phyloP scores from a whole-genome alignment of 2,888 invertebrate genomes.

The Tyria jacobaeae region DNA sequence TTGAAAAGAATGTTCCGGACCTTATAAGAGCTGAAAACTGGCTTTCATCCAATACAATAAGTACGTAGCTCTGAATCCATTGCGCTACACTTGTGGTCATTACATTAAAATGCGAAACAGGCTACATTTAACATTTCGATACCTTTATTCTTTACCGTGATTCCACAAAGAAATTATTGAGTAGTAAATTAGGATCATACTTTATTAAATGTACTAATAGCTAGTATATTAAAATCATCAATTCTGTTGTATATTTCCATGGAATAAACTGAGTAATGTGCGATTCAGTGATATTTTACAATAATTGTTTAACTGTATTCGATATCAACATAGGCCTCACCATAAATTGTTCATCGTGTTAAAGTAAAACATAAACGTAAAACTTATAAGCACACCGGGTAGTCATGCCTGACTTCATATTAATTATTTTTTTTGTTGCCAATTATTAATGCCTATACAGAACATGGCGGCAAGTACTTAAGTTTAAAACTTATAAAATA shows the following conservation, averaged over 20 bases:
- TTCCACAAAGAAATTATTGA: too few species aligned
- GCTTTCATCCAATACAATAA: not conserved
- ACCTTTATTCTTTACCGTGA: too few species aligned
- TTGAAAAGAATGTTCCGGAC: not conserved
- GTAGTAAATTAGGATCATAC: too few species aligned
- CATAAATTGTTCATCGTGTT: not conserved
- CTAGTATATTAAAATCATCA: too few species aligned
- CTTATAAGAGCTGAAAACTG: not conserved
- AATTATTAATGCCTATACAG: too few species aligned
- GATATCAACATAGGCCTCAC: not conserved
- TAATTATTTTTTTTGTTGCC: too few species aligned
- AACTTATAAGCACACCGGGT: not conserved
- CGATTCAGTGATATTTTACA: not conserved
- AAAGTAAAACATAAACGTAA: not conserved
- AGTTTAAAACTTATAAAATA: too few species aligned
- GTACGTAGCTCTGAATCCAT: not conserved
- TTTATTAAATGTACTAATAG: too few species aligned
- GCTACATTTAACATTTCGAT: too few species aligned
- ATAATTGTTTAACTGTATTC: not conserved
- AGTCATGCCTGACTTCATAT: not conserved
- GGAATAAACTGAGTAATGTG: not conserved
- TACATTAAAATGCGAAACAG: too few species aligned
- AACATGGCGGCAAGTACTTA: too few species aligned
- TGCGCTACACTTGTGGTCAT: too few species aligned
- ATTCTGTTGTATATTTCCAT: not conserved